Percentiles rank a stretch among this genome's conserved stretches.
Conservation (phyloP, 2,797 vertebrate species). For the Acropternis orthonyx region DNA sequence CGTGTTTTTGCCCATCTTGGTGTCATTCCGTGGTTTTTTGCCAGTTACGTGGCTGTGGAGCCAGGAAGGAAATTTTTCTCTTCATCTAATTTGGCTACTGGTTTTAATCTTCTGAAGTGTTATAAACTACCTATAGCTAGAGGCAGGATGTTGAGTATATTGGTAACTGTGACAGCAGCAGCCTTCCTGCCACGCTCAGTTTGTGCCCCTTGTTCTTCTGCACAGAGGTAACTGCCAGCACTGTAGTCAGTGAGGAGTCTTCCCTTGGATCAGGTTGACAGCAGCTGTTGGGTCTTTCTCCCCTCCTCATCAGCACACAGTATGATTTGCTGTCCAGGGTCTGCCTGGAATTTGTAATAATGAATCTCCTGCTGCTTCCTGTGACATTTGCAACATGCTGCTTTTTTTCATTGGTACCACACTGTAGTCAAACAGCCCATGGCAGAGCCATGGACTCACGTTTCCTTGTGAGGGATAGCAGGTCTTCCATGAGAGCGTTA, state of each 20-base stretch:
- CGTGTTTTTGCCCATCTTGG: neutral
- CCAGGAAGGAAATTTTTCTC: neutral
- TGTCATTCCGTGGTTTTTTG: neutral
- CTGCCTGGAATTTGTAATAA: neutral
- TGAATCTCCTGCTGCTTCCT: neutral
- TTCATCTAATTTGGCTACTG: neutral
- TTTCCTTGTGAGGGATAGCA: neutral
- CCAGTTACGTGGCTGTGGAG: neutral
- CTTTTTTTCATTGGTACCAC: neutral
- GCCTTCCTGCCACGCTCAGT: neutral
- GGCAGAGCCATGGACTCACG: neutral
- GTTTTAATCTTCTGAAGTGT: neutral
- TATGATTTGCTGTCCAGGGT: neutral
- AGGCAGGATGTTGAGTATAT: neutral
- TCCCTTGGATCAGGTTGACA: neutral
- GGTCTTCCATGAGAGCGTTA: neutral
- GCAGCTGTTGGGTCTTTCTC: neutral
- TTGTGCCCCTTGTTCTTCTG: neutral
- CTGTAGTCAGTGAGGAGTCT: neutral
- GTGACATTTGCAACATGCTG: neutral
- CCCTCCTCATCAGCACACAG: neutral
- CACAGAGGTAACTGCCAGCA: neutral
- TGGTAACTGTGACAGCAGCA: neutral
- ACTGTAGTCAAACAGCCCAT: neutral
- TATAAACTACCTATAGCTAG: neutral